Percentiles rank a stretch among this genome's conserved stretches.
Evolutionary conservation across 2,797 vertebrate genomes (phyloP).

Genomic region (Limosa lapponica): DNA sequence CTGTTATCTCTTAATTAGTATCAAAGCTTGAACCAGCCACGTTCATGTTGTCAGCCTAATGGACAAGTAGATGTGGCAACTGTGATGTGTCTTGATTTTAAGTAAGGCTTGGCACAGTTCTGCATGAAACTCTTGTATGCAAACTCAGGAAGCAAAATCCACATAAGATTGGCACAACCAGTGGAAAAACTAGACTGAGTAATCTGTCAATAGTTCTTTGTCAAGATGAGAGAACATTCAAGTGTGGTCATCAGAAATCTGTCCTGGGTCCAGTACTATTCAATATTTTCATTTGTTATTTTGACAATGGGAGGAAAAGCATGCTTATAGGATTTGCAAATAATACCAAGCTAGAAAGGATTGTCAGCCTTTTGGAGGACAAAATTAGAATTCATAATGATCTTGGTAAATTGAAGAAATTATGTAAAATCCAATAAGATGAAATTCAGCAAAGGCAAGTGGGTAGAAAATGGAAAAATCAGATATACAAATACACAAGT

Average conservation of each 20-base stretch:
- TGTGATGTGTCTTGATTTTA: neutral
- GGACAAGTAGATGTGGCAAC: neutral
- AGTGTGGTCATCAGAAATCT: conserved; percentile 28
- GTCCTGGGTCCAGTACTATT: conserved; percentile 9
- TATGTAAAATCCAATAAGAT: neutral
- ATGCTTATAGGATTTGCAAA: neutral
- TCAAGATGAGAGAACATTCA: conserved; percentile 20
- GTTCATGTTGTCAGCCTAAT: neutral
- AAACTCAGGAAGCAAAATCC: neutral
- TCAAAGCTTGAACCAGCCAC: neutral
- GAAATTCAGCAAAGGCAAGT: neutral
- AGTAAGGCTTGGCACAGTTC: neutral
- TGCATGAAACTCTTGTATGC: neutral
- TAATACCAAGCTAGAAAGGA: neutral
- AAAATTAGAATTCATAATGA: neutral
- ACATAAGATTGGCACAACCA: neutral
- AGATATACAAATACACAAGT: neutral
- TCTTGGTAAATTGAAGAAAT: neutral
- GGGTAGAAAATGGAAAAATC: neutral
- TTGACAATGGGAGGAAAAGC: conserved; percentile 16
- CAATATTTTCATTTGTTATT: conserved; percentile 27
- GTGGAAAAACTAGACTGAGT: neutral
- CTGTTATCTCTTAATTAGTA: neutral
- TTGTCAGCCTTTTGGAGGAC: neutral
- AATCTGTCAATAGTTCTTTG: conserved; percentile 20